Evolutionary conservation across 2,113 vertebrate species (phyloP).

Genomic region (Cynoglossus semilaevis): DNA sequence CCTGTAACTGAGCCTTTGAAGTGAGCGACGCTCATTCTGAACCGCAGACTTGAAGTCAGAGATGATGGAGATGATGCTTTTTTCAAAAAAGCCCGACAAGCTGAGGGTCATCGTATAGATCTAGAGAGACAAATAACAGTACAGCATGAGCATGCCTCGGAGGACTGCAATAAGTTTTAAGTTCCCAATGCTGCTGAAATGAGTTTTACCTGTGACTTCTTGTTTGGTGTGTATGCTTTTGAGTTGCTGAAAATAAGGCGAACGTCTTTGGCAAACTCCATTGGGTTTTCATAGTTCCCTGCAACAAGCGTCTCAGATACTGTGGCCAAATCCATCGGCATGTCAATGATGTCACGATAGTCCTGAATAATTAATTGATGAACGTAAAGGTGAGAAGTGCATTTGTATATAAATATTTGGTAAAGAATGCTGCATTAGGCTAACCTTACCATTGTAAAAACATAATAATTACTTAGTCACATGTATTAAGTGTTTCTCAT

Average conservation of each 20-base stretch:
- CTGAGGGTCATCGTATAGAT: constrained; percentile 97
- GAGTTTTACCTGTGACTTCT: constrained; percentile 88
- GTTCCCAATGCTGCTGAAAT: constrained; percentile 26
- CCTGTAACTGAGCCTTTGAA: constrained; percentile 81
- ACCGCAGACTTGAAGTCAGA: constrained; percentile 91
- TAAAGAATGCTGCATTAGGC: no score
- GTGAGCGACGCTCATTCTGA: constrained; percentile 84
- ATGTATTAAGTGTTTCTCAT: no score
- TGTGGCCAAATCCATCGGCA: constrained; percentile 93
- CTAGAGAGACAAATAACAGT: constrained; percentile 63
- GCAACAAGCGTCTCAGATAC: constrained; percentile 89
- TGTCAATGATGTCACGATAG: constrained; percentile 90
- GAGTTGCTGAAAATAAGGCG: constrained; percentile 97
- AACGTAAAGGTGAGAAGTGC: no score
- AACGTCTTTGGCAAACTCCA: constrained; percentile 95
- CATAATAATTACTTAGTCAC: no score
- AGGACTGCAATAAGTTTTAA: not conserved
- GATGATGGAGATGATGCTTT: constrained; percentile 88
- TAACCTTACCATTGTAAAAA: no score
- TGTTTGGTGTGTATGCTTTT: constrained; percentile 97
- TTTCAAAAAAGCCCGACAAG: constrained; percentile 94
- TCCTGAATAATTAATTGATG: constrained; percentile 79
- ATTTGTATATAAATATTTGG: not conserved
- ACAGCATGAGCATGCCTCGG: not conserved
- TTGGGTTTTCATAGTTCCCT: constrained; percentile 89